A percentile compares a stretch with the other conserved stretches of the same genome.
These are phyloP conservation scores for Gadus macrocephalus DNA, from an alignment of 2,113 vertebrate genomes.

Conservation along the genomic window DNA sequence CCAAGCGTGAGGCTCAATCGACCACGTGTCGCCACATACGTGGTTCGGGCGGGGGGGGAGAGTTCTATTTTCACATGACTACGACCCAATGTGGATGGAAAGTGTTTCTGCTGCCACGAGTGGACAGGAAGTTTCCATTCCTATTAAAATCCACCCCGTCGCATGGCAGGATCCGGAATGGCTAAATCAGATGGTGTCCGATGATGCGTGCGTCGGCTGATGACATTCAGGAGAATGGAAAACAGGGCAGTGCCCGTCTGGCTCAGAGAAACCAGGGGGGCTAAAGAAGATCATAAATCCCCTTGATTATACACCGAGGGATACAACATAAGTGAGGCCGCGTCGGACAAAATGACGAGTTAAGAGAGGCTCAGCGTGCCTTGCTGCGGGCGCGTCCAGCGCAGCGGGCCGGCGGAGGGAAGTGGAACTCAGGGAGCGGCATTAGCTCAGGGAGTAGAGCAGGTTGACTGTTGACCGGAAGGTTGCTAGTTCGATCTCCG, in stretches of 20 bases:
- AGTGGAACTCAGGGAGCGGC: too few species aligned
- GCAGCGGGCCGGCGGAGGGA: too few species aligned
- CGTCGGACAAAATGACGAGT: too few species aligned
- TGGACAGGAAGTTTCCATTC: conserved; percentile 62
- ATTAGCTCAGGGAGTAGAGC: too few species aligned
- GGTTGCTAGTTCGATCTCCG: too few species aligned
- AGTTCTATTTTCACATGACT: conserved; percentile 15
- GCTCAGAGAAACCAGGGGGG: conserved; percentile 29
- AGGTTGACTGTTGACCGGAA: too few species aligned
- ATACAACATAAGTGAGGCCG: too few species aligned
- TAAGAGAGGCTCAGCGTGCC: too few species aligned
- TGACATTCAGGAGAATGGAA: conserved; percentile 54
- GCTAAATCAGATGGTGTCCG: conserved; percentile 60
- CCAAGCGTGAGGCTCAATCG: background rate
- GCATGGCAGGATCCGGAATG: conserved; percentile 62
- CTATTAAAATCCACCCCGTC: conserved; percentile 59
- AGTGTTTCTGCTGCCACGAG: conserved; percentile 45
- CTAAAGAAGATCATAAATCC: conserved; percentile 33
- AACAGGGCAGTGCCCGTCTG: conserved; percentile 49
- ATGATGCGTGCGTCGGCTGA: conserved; percentile 35
- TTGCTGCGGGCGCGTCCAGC: too few species aligned
- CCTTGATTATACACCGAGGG: conserved; percentile 18
- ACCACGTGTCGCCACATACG: conserved; percentile 32
- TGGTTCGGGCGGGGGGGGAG: conserved; percentile 13
- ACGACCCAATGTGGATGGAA: conserved; percentile 45